Base-by-base conservation (phyloP, 2,113 vertebrate genomes). In the Malurus elegans region DNA sequence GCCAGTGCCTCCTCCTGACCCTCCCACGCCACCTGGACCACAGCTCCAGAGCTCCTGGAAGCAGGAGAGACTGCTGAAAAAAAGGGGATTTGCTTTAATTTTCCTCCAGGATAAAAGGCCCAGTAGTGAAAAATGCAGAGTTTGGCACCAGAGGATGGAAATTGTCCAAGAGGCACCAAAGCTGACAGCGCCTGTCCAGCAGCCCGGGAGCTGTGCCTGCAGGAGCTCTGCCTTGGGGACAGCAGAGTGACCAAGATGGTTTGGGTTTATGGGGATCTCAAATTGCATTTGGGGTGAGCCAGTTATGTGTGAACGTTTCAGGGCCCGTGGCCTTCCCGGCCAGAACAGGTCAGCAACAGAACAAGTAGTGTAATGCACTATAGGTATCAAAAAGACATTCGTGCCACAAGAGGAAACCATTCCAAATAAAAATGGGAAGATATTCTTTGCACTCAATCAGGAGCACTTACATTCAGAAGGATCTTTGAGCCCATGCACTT, bases 351-450 rank as follows among this genome's bases (percentile, higher is more conserved):
- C 73, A 83, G 97, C 85, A 90, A 93, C 5, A 36, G 66, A 93
- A 93, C 20, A 92, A 97, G 97, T 88, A 97, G 96, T 91, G 93
- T 92, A 95, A 97, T 91, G 96, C 97, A 97, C 96, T 96, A 94
- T 96, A 97, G 96, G 96, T 95, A 95, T 79, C 85, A 34, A 86
- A 90, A 57, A 93, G 95, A 97, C 96, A 96, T 93, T 96, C 90
- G 71, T 82, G 64, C 96, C 76, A 94, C 91, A 80, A 92, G 92
- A 96, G 87, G 70, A 96, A 96, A 97, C 90, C 76, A 93, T 86
- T 95, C 88, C 53, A 96, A 71, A 97, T 3, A 42, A 81, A 90
- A 93, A 90, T 8, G 79, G 94, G 96, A 92, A 93, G 95, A 81
- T 24, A 42, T 26, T 91, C 65, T 86, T 92, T 70, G 73, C 91